These are phyloP conservation scores for Galeopsomyia nigrocyanea DNA, from an alignment of 2,888 invertebrate species.

Conservation along the genomic window DNA sequence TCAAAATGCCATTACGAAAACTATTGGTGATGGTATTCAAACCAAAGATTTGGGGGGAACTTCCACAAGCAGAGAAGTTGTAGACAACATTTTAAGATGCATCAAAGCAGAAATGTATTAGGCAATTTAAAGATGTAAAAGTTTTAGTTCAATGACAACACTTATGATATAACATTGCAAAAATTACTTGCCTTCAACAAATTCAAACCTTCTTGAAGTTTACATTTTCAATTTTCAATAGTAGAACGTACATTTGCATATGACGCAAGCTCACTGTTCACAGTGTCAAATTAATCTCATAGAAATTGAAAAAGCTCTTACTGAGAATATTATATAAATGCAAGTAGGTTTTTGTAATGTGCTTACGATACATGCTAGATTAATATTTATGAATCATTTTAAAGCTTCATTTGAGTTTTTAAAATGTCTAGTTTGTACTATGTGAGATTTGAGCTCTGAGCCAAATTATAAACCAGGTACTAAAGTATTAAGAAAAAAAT, in stretches of 20 bases:
- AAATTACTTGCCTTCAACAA: slow-evolving; percentile 25
- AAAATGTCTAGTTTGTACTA: no score
- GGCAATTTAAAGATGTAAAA: background rate
- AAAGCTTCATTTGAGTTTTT: slow-evolving; percentile 17
- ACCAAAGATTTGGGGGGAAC: slow-evolving; percentile 83
- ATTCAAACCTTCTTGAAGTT: background rate
- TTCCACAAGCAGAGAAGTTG: slow-evolving; percentile 85
- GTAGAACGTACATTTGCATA: slow-evolving; percentile 2
- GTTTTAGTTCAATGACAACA: slow-evolving; percentile 25
- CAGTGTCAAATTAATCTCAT: slow-evolving; percentile 1
- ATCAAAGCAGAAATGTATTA: slow-evolving; percentile 64
- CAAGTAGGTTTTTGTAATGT: slow-evolving; percentile 35
- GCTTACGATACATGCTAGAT: slow-evolving; percentile 17
- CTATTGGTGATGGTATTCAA: slow-evolving; percentile 75
- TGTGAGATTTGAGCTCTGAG: no score
- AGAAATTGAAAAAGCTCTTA: background rate
- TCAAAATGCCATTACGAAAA: slow-evolving; percentile 81
- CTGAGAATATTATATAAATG: slow-evolving; percentile 7
- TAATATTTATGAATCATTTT: slow-evolving; percentile 21
- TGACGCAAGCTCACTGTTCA: background rate
- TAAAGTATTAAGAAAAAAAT: slow-evolving; percentile 10
- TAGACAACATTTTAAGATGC: slow-evolving; percentile 84
- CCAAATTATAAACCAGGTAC: slow-evolving; percentile 3
- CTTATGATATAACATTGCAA: slow-evolving; percentile 41
- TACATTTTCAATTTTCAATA: background rate